Evolutionary conservation across 2,113 vertebrate genomes (phyloP).

Genomic region (Leucoraja erinaceus): DNA sequence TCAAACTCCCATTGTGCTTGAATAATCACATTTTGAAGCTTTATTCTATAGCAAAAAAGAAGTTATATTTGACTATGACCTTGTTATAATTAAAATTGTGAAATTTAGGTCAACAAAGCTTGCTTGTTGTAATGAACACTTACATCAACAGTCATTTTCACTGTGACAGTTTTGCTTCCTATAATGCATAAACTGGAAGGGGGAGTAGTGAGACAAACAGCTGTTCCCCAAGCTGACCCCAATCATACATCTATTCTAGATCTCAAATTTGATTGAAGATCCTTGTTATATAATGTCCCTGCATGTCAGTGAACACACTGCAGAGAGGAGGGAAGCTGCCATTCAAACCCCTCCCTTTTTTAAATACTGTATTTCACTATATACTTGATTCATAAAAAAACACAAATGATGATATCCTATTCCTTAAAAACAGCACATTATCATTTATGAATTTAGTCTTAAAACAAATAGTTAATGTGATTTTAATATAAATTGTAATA

Average conservation of each 20-base stretch:
- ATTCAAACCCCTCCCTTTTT: not conserved
- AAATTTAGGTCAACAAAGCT: not conserved
- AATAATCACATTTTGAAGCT: not conserved
- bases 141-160: not conserved
- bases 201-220: not conserved
- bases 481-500: too few species aligned
- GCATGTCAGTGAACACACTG: not conserved
- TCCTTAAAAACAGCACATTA: too few species aligned
- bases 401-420: too few species aligned
- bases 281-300: not conserved
- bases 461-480: too few species aligned
- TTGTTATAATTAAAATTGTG: not conserved
- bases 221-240: not conserved
- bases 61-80: not conserved
- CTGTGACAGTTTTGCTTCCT: not conserved
- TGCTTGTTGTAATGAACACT: too few species aligned
- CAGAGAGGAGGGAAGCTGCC: not conserved
- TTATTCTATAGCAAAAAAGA: not conserved
- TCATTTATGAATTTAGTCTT: too few species aligned
- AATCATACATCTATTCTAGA: not conserved
- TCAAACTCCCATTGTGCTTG: not conserved
- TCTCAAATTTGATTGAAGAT: not conserved
- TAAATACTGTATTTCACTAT: too few species aligned
- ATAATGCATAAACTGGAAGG: too few species aligned
- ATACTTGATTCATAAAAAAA: too few species aligned